Conservation (phyloP, 1,140 invertebrate species). For the Calephelis virginiensis region DNA sequence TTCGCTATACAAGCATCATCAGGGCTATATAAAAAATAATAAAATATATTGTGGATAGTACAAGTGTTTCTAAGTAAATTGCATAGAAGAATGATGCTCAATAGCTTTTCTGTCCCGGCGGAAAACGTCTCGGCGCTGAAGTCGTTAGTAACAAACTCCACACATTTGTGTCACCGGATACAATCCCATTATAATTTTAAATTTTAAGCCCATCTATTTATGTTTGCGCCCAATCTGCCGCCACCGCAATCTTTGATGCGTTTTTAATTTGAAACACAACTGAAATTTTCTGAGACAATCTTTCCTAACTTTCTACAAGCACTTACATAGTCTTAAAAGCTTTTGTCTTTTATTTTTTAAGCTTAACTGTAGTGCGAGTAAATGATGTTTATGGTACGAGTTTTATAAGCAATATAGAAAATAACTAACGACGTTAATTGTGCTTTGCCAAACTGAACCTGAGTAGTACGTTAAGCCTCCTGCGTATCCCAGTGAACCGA, state of each 20-base stretch:
- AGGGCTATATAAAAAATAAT: too few relatives aligned
- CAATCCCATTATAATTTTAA: conserved; percentile 78
- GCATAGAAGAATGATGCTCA: conserved; percentile 32
- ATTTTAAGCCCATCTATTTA: conserved; percentile 75
- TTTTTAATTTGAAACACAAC: conserved; percentile 53
- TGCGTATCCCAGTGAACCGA: too few relatives aligned
- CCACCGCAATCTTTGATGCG: conserved; percentile 61
- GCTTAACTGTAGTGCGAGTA: not conserved
- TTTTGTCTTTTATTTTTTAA: conserved; percentile 7
- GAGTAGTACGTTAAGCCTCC: too few relatives aligned
- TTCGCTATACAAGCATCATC: too few relatives aligned
- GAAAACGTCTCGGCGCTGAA: conserved; percentile 64
- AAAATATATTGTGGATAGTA: too few relatives aligned
- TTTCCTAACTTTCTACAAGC: conserved; percentile 22
- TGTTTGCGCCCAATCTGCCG: conserved; percentile 61
- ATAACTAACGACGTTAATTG: too few relatives aligned
- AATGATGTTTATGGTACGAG: too few relatives aligned
- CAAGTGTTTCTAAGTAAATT: not conserved
- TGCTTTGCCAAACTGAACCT: too few relatives aligned
- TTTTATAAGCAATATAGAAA: too few relatives aligned
- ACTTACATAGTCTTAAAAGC: conserved; percentile 8
- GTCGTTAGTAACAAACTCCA: conserved; percentile 78
- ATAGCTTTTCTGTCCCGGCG: conserved; percentile 37
- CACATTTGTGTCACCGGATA: conserved; percentile 78
- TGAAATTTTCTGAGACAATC: conserved; percentile 22